phyloP scores from a whole-genome alignment of 2,888 invertebrate species.

The Drosophila parthenogenetica region DNA sequence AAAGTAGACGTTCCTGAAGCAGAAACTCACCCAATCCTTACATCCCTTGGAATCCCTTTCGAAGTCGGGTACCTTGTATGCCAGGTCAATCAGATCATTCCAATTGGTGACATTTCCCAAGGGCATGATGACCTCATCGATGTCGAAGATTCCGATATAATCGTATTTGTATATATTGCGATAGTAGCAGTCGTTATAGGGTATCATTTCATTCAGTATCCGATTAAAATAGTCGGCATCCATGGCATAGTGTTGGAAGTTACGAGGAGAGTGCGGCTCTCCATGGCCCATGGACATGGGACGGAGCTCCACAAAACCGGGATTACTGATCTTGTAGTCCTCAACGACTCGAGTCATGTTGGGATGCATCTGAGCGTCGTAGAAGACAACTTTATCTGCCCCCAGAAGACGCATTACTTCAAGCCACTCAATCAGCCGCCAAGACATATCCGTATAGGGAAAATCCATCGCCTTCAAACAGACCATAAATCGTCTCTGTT shows the following conservation, averaged over 20 bases:
- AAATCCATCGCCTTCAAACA: conserved; percentile 91
- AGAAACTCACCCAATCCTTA: conserved; percentile 87
- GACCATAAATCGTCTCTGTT: conserved; percentile 29
- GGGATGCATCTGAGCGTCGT: conserved; percentile 94
- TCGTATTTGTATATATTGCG: conserved; percentile 95
- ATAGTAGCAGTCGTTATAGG: conserved; percentile 98
- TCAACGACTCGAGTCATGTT: conserved; percentile 92
- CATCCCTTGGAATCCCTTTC: conserved; percentile 84
- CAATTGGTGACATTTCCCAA: conserved; percentile 88
- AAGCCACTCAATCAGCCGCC: conserved; percentile 96
- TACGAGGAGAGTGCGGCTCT: conserved; percentile 93
- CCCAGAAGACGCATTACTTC: conserved; percentile 93
- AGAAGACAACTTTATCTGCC: conserved; percentile 95
- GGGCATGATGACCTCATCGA: conserved; percentile 97
- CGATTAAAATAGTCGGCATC: conserved; percentile 95
- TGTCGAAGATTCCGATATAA: conserved; percentile 94
- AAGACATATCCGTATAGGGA: conserved; percentile 93
- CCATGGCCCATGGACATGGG: conserved; percentile 93
- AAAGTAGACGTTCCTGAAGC: conserved; percentile 96
- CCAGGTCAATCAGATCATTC: conserved; percentile 90
- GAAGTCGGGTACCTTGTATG: conserved; percentile 83
- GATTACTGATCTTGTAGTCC: conserved; percentile 86
- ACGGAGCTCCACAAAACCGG: conserved; percentile 90
- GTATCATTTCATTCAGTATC: conserved; percentile 96
- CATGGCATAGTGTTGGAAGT: conserved; percentile 93